Evolutionary conservation across 2,113 vertebrate species (phyloP), one percentile per base, ranked within the genome.

Genomic region (Leucosticte australis): DNA sequence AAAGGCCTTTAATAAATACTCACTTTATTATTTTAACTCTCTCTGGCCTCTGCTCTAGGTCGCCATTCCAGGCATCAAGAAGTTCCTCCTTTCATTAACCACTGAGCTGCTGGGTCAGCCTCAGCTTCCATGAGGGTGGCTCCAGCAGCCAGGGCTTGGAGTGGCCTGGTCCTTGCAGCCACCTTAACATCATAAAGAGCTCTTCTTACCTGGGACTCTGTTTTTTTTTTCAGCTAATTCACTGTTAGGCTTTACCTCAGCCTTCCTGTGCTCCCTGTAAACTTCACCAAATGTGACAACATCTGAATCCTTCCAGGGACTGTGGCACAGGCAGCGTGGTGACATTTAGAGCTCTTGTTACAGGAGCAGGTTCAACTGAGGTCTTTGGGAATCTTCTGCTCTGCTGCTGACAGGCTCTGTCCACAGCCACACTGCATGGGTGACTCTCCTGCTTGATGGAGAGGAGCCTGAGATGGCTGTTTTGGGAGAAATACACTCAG

Each of bases 181-280:
- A 62, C 83, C 35, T 70, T n/a, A 47, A 44, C 60, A 59, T 42
- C 39, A 46, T 31, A 10, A 92, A 46, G 31, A 83, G 50, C 52
- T 87, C 87, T 89, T 42, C 28, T 41, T 64, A 82, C 80, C 59
- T 93, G 52, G 13, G 19, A 62, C 74, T 95, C 89, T 96, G 63
- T 70, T 92, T 19, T 94, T 82, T 35, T 35, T 84, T 83, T 73
- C 62, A 94, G 64, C 75, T 92, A 89, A 92, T 96, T 94, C 13
- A 16, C 71, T 70, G 60, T 46, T 30, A 87, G 86, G n/a, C 60
- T 83, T 33, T 83, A 79, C 41, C 68, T 60, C 60, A 52, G 81
- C 63, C 59, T 87, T 87, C 68, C 68, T n/a, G 35, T 59, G 46
- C 75, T 89, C 82, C 62, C 74, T 90, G 27, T 88, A 74, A 91